Base-by-base conservation (phyloP, 37 sponge, comb jelly and placozoan genomes). In the Aphrocallistes beatrix region DNA sequence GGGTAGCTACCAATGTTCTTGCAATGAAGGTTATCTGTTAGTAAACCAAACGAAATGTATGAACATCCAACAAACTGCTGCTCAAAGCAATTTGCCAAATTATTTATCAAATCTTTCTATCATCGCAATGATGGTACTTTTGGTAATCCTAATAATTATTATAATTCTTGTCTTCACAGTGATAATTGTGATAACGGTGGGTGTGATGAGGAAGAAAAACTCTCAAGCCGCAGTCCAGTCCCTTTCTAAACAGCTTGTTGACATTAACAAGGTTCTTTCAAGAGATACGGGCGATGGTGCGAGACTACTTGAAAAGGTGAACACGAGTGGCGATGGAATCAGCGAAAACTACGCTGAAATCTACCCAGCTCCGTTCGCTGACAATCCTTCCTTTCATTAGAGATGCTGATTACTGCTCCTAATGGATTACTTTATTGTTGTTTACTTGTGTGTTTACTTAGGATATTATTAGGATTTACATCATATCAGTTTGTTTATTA, bases 281-380 rank as follows among this genome's bases (percentile, higher is more conserved):
- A 3, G n/a, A 60, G 75, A 60, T 13, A 30, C 21, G 32, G n/a
- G 1, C 1, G 75, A 60, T 25, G n/a, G 3, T 13, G 75, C 25
- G n/a, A 30, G 6, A 8, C 75, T 60, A 3, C 75, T 60, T 25
- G 75, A 60, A 13, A 60, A 60, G 75, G 34, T 28, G 75, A 60
- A 60, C n/a, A 60, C 75, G 10, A 6, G 28, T 13, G 13, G 13
- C 10, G n/a, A n/a, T n/a, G n/a, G n/a, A n/a, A 60, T 60, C 75
- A 60, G 75, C n/a, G 75, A 60, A 28, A 60, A 21, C 34, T 60
- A 19, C n/a, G 34, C n/a, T 21, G 75, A 60, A 28, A 3, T 60
- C 3, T 60, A 60, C 75, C 75, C 75, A 60, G 75, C 75, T 60
- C 75, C 75, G 10, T 25, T 60, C 34, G 75, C 75, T 60, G 75